A percentile compares a stretch with the other conserved stretches of the same genome.
These are phyloP conservation scores for Parnassius apollo DNA, from an alignment of 2,888 invertebrate genomes.

Conservation along the genomic window DNA sequence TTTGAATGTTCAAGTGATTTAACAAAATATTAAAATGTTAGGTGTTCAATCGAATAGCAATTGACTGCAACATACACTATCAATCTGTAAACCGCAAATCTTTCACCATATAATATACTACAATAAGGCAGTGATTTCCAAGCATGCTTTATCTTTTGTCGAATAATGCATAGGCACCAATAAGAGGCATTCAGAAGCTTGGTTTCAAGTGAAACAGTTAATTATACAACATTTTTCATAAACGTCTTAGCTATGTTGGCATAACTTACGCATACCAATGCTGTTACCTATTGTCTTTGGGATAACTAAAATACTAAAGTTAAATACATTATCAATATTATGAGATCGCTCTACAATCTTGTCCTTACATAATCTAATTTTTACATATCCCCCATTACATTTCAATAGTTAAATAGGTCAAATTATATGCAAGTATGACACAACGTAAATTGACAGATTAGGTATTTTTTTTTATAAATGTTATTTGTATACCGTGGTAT, in stretches of 20 bases:
- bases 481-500: constrained; percentile 30
- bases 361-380: constrained; percentile 21
- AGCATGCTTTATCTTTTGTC: constrained; percentile 63
- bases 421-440: constrained; percentile 20
- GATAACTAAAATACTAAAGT: constrained; percentile 25
- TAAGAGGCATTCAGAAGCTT: constrained; percentile 1
- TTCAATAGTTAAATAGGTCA: constrained; percentile 10
- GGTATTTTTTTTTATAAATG: constrained; percentile 3
- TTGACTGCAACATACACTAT: constrained; percentile 36
- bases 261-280: constrained; percentile 26
- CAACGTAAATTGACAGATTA: constrained; percentile 18
- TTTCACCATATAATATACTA: constrained; percentile 50
- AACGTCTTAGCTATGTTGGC: constrained; percentile 15
- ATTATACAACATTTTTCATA: constrained; percentile 5
- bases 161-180: constrained; percentile 55
- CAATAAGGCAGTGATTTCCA: constrained; percentile 60
- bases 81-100: constrained; percentile 54
- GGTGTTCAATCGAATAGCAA: constrained; percentile 21
- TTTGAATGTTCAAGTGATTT: too few relatives aligned
- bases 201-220: constrained; percentile 9
- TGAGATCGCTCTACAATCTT: constrained; percentile 26
- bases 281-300: constrained; percentile 24
- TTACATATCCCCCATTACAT: constrained; percentile 13
- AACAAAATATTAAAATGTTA: too few relatives aligned
- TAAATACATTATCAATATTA: constrained; percentile 24